Evolutionary conservation across 2,888 invertebrate genomes (phyloP).

Genomic region (Ophion costatus): DNA sequence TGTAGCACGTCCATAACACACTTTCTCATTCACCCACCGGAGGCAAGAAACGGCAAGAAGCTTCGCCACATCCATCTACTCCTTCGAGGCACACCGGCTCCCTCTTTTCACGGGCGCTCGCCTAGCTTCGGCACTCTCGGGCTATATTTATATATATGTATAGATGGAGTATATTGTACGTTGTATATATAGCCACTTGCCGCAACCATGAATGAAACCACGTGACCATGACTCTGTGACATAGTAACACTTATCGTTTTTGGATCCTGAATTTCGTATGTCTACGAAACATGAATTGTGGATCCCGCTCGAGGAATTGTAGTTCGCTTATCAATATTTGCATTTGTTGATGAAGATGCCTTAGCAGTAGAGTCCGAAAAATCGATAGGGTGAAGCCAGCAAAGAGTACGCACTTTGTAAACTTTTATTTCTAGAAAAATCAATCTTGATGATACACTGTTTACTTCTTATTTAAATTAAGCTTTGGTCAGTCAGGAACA

Average conservation of each 20-base stretch:
- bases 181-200: not conserved
- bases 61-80: constrained; percentile 65
- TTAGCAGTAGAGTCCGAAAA: no score
- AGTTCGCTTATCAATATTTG: no score
- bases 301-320: no score
- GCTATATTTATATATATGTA: constrained; percentile 7
- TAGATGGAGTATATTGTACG: not conserved
- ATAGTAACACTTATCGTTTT: not conserved
- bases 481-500: no score
- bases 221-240: constrained; percentile 5
- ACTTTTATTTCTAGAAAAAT: no score
- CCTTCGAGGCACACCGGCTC: constrained; percentile 49
- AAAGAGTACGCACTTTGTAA: no score
- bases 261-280: not conserved
- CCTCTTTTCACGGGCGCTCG: constrained; percentile 62
- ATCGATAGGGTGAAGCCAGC: no score
- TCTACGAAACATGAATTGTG: not conserved
- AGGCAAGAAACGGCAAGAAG: constrained; percentile 49
- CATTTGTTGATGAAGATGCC: no score
- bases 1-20: constrained; percentile 15
- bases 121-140: constrained; percentile 31
- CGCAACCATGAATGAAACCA: constrained; percentile 25
- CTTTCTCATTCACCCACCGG: constrained; percentile 37
- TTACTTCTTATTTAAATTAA: no score
- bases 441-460: no score